Evolutionary conservation across 1,140 invertebrate species (phyloP), one percentile per base, ranked within the genome.

Genomic region (Limonius californicus): DNA sequence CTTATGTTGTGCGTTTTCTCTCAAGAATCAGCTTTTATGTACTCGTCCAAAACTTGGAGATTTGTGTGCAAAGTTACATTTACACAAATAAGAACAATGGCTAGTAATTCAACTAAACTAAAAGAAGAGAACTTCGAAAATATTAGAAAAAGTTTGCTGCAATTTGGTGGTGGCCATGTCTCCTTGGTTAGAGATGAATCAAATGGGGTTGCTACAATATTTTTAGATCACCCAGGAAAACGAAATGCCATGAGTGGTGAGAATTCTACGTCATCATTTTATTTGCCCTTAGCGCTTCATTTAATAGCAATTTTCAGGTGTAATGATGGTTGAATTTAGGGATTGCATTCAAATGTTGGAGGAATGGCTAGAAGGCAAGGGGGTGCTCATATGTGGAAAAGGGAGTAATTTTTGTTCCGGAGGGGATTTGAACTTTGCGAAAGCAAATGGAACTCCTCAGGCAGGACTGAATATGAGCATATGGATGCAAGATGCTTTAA

Each of bases 321-420:
- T 75, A 61, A 87, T 87, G 85, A 85, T 86, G 82, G 76, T 80
- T 1, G 78, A 86, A 14, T 74, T 87, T 2, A 66, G 74, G 11
- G 74, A 82, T 16, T 71, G 75, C 32, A 68, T 85, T 0, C 27
- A 59, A 11, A 69, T 77, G 30, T 69, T 87, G 14, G 79, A 83
- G 67, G 59, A 70, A 4, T 82, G 81, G 81, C 61, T 68, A 15
- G 64, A 68, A n/a, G 85, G 84, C 6, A 85, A 83, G 77, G 84
- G 79, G 11, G 59, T 86, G 1, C 73, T 87, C 9, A 14, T 87
- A 2, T 71, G 74, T 56, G 82, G 82, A 0, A 64, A 70, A 14
- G 79, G 76, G 2, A 70, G 71, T 11, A 78, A 77, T 16, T 87
- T 87, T 69, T 85, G 84, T 71, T 84, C 85, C 1, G 85, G 85